Conservation (phyloP, 2,797 vertebrate genomes). For the Momotus momota region DNA sequence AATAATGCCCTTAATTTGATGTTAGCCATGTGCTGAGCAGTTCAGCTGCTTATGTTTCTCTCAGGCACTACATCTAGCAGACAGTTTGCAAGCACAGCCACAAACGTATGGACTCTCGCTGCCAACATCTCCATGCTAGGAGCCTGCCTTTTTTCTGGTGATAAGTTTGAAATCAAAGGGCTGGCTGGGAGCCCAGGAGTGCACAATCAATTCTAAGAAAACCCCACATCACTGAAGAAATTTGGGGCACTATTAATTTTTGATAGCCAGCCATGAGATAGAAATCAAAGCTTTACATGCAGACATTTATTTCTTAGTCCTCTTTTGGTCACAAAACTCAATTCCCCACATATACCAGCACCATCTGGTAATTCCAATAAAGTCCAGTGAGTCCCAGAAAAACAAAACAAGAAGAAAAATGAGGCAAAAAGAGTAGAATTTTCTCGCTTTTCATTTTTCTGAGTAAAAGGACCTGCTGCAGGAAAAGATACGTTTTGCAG, state of each 20-base stretch:
- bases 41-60: background rate
- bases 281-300: background rate
- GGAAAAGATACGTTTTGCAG: background rate
- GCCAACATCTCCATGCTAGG: background rate
- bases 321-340: background rate
- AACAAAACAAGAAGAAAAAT: background rate
- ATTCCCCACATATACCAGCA: background rate
- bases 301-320: background rate
- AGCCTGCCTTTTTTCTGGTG: background rate
- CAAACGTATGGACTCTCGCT: background rate
- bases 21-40: background rate
- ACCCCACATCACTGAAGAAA: background rate
- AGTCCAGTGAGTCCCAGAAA: background rate
- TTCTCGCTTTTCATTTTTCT: background rate
- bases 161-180: background rate
- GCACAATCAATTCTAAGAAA: background rate
- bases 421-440: background rate
- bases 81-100: slow-evolving; percentile 5
- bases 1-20: slow-evolving; percentile 35
- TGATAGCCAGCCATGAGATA: background rate
- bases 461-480: background rate
- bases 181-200: background rate
- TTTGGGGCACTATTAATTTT: background rate
- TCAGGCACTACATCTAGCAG: background rate
- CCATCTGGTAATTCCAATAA: background rate